Conservation (phyloP, 1,140 invertebrate genomes). For the Pentalonia nigronervosa region DNA sequence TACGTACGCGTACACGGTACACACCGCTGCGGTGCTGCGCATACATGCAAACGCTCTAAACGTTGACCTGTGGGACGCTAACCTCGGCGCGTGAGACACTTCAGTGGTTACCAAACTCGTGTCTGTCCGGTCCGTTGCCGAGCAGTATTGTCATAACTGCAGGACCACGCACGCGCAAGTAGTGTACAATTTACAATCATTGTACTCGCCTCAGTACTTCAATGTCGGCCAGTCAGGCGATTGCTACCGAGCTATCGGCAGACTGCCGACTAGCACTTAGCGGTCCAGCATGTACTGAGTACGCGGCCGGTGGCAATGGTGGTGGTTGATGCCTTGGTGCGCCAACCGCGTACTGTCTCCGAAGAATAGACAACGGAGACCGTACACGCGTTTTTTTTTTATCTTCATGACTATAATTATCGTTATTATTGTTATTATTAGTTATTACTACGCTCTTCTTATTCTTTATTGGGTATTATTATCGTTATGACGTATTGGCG, state of each 20-base stretch:
- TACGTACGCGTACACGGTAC: background rate
- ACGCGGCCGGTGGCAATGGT: background rate
- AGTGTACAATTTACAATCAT: background rate
- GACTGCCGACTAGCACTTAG: background rate
- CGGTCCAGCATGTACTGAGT: too few relatives aligned
- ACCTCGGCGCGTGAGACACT: constrained; percentile 53
- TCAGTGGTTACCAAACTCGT: constrained; percentile 36
- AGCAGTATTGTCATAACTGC: background rate
- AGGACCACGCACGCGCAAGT: background rate
- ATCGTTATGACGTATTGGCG: background rate
- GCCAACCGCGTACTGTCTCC: background rate
- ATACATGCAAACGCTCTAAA: constrained; percentile 12
- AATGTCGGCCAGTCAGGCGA: too few relatives aligned
- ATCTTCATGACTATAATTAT: background rate
- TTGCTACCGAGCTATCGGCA: background rate
- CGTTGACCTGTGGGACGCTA: constrained; percentile 56
- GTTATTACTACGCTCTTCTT: background rate
- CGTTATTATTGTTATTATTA: background rate
- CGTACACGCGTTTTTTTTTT: background rate
- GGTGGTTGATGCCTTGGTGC: too few relatives aligned
- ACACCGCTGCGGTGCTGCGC: background rate
- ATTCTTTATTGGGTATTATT: background rate
- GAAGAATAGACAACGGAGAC: background rate
- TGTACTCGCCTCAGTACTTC: background rate
- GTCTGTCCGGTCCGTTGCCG: background rate